These are phyloP conservation scores for Mesembrinibis cayennensis DNA, from an alignment of 2,113 vertebrate genomes.

Conservation along the genomic window DNA sequence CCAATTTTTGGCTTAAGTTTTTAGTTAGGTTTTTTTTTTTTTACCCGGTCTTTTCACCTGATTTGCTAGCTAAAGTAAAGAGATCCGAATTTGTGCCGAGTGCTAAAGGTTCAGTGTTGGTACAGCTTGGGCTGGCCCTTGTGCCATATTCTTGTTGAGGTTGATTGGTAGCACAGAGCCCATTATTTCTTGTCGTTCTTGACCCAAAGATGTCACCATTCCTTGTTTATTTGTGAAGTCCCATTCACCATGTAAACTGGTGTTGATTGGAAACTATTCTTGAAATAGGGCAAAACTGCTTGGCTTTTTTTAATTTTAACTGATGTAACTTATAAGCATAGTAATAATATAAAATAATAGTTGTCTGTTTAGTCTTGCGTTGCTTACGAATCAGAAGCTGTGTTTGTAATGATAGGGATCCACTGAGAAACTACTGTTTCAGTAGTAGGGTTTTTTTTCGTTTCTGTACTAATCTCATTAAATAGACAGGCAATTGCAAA, in stretches of 20 bases:
- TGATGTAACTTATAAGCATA: slow-evolving; percentile 78
- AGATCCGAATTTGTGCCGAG: slow-evolving; percentile 75
- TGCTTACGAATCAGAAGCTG: slow-evolving; percentile 68
- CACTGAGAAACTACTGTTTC: slow-evolving; percentile 60
- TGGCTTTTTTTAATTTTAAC: slow-evolving; percentile 69
- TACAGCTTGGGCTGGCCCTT: slow-evolving; percentile 80
- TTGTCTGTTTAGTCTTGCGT: slow-evolving; percentile 76
- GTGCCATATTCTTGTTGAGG: slow-evolving; percentile 80
- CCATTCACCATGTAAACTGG: slow-evolving; percentile 66
- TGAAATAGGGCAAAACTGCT: slow-evolving; percentile 74
- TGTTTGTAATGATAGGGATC: slow-evolving; percentile 66
- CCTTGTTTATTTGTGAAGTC: slow-evolving; percentile 63
- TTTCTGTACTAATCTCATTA: slow-evolving; percentile 59
- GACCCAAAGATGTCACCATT: slow-evolving; percentile 74
- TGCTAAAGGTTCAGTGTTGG: slow-evolving; percentile 81
- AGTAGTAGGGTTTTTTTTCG: slow-evolving; percentile 2
- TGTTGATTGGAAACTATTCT: slow-evolving; percentile 73
- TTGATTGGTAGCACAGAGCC: slow-evolving; percentile 77
- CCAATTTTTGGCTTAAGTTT: slow-evolving; percentile 54
- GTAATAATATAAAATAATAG: slow-evolving; percentile 77
- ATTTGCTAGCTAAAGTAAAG: slow-evolving; percentile 73
- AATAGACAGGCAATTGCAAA: slow-evolving; percentile 50
- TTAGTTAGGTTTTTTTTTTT: slow-evolving; percentile 29
- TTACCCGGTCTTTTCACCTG: slow-evolving; percentile 66
- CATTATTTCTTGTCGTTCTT: slow-evolving; percentile 72